These are phyloP conservation scores for Meloidogyne hapla DNA, from an alignment of 1,140 invertebrate species.

Conservation along the genomic window DNA sequence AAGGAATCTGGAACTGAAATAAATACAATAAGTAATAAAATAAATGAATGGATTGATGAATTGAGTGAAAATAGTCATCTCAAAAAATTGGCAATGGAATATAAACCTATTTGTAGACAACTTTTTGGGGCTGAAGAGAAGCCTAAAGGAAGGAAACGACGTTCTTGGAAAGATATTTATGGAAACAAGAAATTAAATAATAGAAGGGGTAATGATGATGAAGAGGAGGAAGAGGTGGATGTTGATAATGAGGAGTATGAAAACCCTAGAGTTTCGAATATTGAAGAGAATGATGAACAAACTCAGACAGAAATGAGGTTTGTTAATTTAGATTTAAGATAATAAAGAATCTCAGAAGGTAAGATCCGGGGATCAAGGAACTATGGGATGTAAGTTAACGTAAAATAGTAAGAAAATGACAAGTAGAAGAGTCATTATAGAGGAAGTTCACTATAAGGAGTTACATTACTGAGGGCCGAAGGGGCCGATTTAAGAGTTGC, in stretches of 20 bases:
- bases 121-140: constrained; percentile 35
- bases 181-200: constrained; percentile 20
- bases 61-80: constrained; percentile 44
- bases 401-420: too few species aligned
- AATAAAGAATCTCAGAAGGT: too few species aligned
- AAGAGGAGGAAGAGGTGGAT: constrained; percentile 9
- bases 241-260: constrained; percentile 1
- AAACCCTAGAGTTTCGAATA: constrained; percentile 4
- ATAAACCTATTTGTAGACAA: constrained; percentile 35
- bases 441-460: too few species aligned
- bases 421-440: too few species aligned
- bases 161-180: constrained; percentile 22
- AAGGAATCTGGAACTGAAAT: constrained; percentile 44
- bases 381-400: too few species aligned
- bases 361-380: too few species aligned
- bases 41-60: constrained; percentile 36
- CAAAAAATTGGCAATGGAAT: constrained; percentile 40
- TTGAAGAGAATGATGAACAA: constrained; percentile 11
- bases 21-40: constrained; percentile 34
- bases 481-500: too few species aligned
- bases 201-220: constrained; percentile 15
- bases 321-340: too few species aligned
- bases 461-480: too few species aligned
- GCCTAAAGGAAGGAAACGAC: too few species aligned
- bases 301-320: background rate